Evolutionary conservation across 2,888 invertebrate species (phyloP), one percentile per base, ranked within the genome.

Genomic region (Bellardia pandia): DNA sequence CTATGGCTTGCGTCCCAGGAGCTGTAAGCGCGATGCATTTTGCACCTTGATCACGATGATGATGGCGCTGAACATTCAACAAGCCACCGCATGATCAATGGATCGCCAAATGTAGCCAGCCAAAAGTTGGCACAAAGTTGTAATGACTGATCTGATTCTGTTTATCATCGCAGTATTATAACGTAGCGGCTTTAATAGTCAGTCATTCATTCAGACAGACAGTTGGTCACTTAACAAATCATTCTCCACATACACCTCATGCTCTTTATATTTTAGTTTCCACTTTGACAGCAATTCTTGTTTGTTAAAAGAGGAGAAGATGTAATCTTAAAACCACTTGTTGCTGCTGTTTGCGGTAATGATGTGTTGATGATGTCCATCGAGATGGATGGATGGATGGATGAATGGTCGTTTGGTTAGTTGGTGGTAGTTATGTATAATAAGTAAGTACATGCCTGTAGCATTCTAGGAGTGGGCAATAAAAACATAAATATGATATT

Each of bases 11-110:
- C 82, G 90, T 92, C 92, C 91, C 92, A 85, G 88, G 91, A 91
- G 92, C 88, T 89, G 90, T 74, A 91, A 91, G 92, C 91, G 80
- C 91, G 91, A 90, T 91, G 90, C 91, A 91, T 91, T 92, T 92
- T 91, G 92, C 92, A 92, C 92, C 92, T 91, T 89, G 86, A 77
- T 56, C 45, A 74, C 80, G 37, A 74, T n/a, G 0, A 62, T 64
- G 30, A 66, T 85, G 86, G 81, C 87, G 86, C 82, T 84, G 85
- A 56, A 62, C 76, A 72, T 66, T 51, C 53, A 72, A 51, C 48
- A 68, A 45, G 33, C 64, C 23, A 30, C 16, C 14, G 48, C 8
- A 80, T n/a, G 60, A 8, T 4, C 42, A 62, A 33, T 75, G 51
- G 37, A 51, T 48, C 33, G 37, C 48, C 51, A 71, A 51, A 37